Percentiles rank a stretch among this genome's conserved stretches.
phyloP scores from a whole-genome alignment of 2,797 vertebrate species.

The Liparis tanakae region DNA sequence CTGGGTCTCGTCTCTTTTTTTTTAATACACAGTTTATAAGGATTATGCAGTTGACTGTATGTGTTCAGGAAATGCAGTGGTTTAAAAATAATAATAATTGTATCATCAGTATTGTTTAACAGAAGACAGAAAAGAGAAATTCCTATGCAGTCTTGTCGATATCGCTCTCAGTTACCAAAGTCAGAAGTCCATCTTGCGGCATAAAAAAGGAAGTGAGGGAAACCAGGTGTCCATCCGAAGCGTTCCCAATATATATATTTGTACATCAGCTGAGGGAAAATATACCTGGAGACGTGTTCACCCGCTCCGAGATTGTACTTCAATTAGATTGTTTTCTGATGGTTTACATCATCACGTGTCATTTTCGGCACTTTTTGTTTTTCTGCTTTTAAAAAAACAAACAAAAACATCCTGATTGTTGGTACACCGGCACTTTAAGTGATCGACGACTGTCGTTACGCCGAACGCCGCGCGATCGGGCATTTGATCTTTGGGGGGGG shows the following conservation, averaged over 20 bases:
- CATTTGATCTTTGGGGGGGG: constrained; percentile 58
- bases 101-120: constrained; percentile 75
- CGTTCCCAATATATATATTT: constrained; percentile 72
- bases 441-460: constrained; percentile 68
- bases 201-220: constrained; percentile 78
- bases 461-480: constrained; percentile 54
- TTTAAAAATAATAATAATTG: constrained; percentile 37
- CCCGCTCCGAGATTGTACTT: constrained; percentile 56
- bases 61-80: constrained; percentile 70
- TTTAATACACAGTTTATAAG: constrained; percentile 63
- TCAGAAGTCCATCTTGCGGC: constrained; percentile 51
- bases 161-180: constrained; percentile 76
- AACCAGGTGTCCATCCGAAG: constrained; percentile 53
- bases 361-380: constrained; percentile 39
- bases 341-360: constrained; percentile 48
- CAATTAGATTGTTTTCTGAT: constrained; percentile 3
- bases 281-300: constrained; percentile 43
- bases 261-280: constrained; percentile 53
- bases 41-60: constrained; percentile 61
- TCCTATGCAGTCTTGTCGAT: constrained; percentile 61
- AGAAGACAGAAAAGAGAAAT: constrained; percentile 52
- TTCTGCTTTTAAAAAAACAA: constrained; percentile 26
- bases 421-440: constrained; percentile 84
- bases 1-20: constrained; percentile 68
- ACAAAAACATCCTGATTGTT: constrained; percentile 70